A percentile compares a stretch with the other conserved stretches of the same genome.
Evolutionary conservation across 2,797 vertebrate genomes (phyloP).

Genomic region (Lacerta agilis): DNA sequence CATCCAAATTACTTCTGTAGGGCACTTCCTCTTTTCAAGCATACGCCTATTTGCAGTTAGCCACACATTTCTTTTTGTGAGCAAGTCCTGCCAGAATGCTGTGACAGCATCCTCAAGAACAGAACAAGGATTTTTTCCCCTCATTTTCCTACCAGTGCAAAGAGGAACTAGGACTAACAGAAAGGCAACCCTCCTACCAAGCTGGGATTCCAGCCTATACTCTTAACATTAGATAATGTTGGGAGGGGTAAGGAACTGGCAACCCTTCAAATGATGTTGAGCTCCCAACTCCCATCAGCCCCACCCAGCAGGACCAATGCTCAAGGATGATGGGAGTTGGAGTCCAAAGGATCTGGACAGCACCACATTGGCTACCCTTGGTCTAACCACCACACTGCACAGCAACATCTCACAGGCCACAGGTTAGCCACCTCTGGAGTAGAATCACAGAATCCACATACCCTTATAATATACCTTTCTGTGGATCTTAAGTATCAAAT

Average conservation of each 20-base stretch:
- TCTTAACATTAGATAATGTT: neutral
- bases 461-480: neutral
- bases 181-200: neutral
- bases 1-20: neutral
- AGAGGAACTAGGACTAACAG: slow-evolving; percentile 47
- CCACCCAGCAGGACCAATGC: neutral
- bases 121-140: slow-evolving; percentile 48
- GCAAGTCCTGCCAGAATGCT: slow-evolving; percentile 26
- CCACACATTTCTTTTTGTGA: slow-evolving; percentile 45
- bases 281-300: neutral
- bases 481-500: neutral
- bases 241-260: neutral
- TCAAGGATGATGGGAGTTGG: neutral
- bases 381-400: too few species aligned
- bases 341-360: too few species aligned
- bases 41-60: slow-evolving; percentile 18
- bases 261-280: too few species aligned
- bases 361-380: too few species aligned
- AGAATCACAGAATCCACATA: neutral
- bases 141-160: slow-evolving; percentile 54
- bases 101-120: slow-evolving; percentile 63
- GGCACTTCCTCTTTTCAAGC: neutral
- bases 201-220: too few species aligned
- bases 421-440: neutral
- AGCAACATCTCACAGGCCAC: neutral